These are phyloP conservation scores for Vesta saturnalis DNA, from an alignment of 2,888 invertebrate species.

Conservation along the genomic window DNA sequence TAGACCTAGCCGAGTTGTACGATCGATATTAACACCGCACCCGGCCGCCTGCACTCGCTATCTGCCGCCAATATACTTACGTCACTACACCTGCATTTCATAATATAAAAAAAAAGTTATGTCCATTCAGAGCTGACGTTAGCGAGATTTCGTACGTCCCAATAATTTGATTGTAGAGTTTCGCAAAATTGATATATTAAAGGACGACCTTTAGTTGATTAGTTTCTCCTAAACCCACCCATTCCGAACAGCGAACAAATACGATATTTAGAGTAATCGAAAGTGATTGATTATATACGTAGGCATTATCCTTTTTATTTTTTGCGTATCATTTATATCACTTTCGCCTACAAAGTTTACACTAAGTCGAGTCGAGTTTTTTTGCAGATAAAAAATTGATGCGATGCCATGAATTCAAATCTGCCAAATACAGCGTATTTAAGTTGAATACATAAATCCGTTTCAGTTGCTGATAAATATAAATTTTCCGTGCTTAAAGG, in stretches of 20 bases:
- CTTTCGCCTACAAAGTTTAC: not conserved
- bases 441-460: too few relatives aligned
- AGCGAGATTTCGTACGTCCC: too few relatives aligned
- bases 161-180: too few relatives aligned
- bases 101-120: conserved; percentile 12
- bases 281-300: not conserved
- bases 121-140: not conserved
- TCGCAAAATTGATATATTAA: not conserved
- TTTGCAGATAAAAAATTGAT: too few relatives aligned
- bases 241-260: not conserved
- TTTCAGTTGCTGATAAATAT: too few relatives aligned
- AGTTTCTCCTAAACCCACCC: not conserved
- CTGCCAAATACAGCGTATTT: too few relatives aligned
- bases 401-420: too few relatives aligned
- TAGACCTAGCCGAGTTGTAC: conserved; percentile 54
- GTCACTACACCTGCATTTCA: conserved; percentile 11
- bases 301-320: not conserved
- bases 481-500: too few relatives aligned
- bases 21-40: conserved; percentile 46
- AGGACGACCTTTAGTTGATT: not conserved
- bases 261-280: not conserved
- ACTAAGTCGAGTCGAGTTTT: not conserved
- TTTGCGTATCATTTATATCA: not conserved
- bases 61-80: conserved; percentile 26
- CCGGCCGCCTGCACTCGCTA: conserved; percentile 38